phyloP scores from a whole-genome alignment of 2,113 vertebrate genomes.

The Lota lota region DNA sequence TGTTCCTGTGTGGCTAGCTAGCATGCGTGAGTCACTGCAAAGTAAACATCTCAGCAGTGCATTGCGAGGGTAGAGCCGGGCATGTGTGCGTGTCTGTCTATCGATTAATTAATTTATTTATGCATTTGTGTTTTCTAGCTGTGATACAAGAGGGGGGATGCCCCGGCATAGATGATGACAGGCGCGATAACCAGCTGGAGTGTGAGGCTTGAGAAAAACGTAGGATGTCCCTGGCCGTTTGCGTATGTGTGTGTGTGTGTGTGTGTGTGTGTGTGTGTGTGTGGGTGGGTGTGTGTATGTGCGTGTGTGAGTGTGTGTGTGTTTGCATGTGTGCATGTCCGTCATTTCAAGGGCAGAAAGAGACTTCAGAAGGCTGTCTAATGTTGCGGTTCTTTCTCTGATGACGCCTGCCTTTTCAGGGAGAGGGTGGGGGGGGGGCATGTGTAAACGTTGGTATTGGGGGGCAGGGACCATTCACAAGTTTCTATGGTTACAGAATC shows the following conservation, averaged over 20 bases:
- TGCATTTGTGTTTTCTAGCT: too few species aligned
- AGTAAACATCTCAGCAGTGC: constrained; percentile 51
- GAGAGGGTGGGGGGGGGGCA: neutral
- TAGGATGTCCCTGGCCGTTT: neutral
- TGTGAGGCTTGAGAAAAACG: too few species aligned
- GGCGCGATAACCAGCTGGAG: constrained; percentile 4
- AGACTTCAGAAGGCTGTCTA: neutral
- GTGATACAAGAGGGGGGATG: constrained; percentile 24
- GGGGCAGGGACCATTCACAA: constrained; percentile 41
- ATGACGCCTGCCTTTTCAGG: constrained; percentile 20
- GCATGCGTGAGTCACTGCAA: constrained; percentile 56
- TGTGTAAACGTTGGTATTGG: too few species aligned
- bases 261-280: too few species aligned
- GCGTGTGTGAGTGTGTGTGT: too few species aligned
- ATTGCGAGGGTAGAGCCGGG: constrained; percentile 38
- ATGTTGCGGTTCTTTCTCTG: too few species aligned
- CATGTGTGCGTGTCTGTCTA: constrained; percentile 26
- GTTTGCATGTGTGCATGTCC: too few species aligned
- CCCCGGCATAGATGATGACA: constrained; percentile 33
- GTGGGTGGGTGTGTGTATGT: too few species aligned
- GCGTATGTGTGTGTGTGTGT: neutral
- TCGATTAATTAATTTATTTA: too few species aligned
- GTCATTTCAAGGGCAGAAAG: neutral
- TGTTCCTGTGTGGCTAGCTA: constrained; percentile 59
- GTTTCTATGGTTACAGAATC: constrained; percentile 54